A percentile compares a stretch with the other conserved stretches of the same genome.
Conservation (phyloP, 2,888 invertebrate genomes). For the Agrotis exclamationis region DNA sequence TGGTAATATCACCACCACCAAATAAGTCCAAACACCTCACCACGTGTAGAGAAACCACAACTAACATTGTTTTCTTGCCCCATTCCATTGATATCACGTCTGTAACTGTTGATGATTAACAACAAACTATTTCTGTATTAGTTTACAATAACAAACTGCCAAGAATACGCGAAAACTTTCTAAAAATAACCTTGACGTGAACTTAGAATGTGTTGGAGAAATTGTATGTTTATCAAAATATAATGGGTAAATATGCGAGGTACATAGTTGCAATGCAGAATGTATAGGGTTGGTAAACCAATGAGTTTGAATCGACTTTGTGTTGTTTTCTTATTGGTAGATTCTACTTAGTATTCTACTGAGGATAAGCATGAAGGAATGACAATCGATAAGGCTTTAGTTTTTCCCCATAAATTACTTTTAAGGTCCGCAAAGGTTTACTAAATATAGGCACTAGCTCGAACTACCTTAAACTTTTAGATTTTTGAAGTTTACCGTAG, state of each 20-base stretch:
- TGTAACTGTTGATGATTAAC: conserved; percentile 41
- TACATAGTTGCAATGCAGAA: conserved; percentile 39
- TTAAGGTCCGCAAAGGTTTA: not conserved
- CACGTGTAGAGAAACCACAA: conserved; percentile 19
- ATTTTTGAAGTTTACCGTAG: too few relatives aligned
- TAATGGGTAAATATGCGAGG: conserved; percentile 32
- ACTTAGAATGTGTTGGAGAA: conserved; percentile 48
- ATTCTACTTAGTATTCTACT: conserved; percentile 16
- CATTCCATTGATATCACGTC: conserved; percentile 30
- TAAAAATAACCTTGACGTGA: conserved; percentile 53
- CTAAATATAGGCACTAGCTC: not conserved
- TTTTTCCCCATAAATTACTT: not conserved
- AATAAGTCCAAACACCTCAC: not conserved
- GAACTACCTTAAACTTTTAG: not conserved
- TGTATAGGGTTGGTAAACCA: conserved; percentile 28
- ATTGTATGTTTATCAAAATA: conserved; percentile 57
- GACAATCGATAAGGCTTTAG: not conserved
- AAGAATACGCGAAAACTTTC: conserved; percentile 44
- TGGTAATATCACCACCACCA: not conserved
- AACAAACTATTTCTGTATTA: conserved; percentile 40
- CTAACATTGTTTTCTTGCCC: conserved; percentile 26
- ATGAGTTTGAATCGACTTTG: not conserved
- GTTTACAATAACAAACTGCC: conserved; percentile 41
- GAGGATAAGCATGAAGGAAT: not conserved
- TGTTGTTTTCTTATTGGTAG: not conserved